A percentile compares a stretch with the other conserved stretches of the same genome.
phyloP scores from a whole-genome alignment of 2,888 invertebrate genomes.

The Ormyrus labotus region DNA sequence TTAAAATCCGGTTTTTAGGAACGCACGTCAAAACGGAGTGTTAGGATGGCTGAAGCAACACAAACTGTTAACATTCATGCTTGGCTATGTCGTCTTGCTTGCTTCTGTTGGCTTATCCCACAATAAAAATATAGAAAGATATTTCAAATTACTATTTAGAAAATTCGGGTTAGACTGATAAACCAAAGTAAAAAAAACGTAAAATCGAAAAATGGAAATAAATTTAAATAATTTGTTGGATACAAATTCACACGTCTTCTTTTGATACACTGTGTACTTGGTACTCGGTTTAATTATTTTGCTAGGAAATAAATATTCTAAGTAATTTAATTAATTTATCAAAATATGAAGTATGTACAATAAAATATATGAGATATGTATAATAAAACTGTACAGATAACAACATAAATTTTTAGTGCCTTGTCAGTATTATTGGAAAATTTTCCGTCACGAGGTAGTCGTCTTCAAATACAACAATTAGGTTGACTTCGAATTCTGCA shows the following conservation, averaged over 20 bases:
- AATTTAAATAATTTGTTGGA: conserved; percentile 48
- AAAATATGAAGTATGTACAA: conserved; percentile 51
- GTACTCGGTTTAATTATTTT: conserved; percentile 36
- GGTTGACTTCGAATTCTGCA: conserved; percentile 94
- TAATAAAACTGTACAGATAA: conserved; percentile 50
- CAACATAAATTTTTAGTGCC: conserved; percentile 72
- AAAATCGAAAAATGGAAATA: conserved; percentile 10
- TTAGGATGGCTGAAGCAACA: conserved; percentile 79
- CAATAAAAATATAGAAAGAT: conserved; percentile 81
- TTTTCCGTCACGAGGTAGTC: conserved; percentile 96
- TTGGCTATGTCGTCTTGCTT: conserved; percentile 81
- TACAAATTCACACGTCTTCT: conserved; percentile 40
- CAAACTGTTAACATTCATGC: conserved; percentile 80
- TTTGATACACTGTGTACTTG: conserved; percentile 45
- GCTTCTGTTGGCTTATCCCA: conserved; percentile 82
- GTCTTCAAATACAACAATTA: conserved; percentile 94
- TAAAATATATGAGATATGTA: conserved; percentile 47
- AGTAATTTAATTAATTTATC: conserved; percentile 50
- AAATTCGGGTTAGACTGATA: conserved; percentile 70
- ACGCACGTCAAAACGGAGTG: conserved; percentile 63
- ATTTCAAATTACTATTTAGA: conserved; percentile 78
- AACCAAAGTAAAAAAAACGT: conserved; percentile 21
- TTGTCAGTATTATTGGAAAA: conserved; percentile 85
- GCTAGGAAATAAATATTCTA: conserved; percentile 55
- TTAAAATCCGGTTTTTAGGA: conserved; percentile 59